Evolutionary conservation across 1,140 invertebrate genomes (phyloP).

Genomic region (Calosoma granatense): DNA sequence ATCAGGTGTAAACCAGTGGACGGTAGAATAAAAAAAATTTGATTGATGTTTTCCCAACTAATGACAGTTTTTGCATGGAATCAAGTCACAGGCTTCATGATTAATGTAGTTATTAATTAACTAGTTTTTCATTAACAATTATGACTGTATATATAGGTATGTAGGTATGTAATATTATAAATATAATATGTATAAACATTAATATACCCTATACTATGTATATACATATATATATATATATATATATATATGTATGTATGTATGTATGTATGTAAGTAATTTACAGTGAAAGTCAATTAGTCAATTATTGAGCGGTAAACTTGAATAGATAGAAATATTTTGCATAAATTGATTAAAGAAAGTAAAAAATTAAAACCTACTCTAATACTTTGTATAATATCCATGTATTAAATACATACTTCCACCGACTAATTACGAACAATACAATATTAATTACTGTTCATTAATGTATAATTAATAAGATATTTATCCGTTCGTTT

Average conservation of each 20-base stretch:
- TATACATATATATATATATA: conserved; percentile 9
- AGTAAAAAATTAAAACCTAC: background rate
- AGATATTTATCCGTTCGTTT: background rate
- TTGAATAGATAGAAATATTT: background rate
- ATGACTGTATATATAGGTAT: background rate
- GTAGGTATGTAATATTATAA: no score
- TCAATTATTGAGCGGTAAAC: background rate
- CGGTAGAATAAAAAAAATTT: no score
- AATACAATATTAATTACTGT: background rate
- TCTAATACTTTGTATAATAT: background rate
- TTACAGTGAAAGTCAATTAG: background rate
- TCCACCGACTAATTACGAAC: background rate
- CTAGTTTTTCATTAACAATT: no score
- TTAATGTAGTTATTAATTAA: no score
- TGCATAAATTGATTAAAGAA: background rate
- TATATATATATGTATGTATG: conserved; percentile 9
- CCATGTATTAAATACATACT: background rate
- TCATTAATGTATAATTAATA: background rate
- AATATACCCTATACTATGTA: background rate
- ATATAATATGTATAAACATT: background rate
- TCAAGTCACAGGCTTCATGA: no score
- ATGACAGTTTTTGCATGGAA: no score
- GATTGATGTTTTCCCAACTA: no score
- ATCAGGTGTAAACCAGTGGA: no score
- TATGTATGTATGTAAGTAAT: background rate